Conservation (phyloP, 2,797 vertebrate species). For the Aeoliscus strigatus region DNA sequence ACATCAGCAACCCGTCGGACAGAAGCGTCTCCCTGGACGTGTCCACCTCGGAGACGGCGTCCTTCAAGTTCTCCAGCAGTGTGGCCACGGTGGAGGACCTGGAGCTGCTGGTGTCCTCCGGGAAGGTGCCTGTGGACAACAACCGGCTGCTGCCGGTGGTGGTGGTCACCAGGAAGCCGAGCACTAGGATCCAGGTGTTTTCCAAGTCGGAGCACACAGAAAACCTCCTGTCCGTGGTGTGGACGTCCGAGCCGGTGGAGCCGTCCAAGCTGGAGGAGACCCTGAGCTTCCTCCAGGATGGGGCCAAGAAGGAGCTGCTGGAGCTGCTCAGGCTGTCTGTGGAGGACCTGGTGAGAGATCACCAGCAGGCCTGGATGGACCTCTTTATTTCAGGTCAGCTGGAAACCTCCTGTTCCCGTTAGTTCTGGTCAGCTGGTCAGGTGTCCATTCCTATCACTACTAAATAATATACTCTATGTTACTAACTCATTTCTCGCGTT, state of each 20-base stretch:
- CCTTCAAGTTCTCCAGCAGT: slow-evolving; percentile 74
- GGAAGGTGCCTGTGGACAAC: slow-evolving; percentile 76
- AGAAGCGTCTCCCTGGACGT: slow-evolving; percentile 73
- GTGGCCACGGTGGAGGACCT: slow-evolving; percentile 82
- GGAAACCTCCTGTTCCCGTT: no score
- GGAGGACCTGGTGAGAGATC: slow-evolving; percentile 82
- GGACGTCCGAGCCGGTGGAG: slow-evolving; percentile 79
- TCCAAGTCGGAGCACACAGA: slow-evolving; percentile 82
- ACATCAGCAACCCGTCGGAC: slow-evolving; percentile 85
- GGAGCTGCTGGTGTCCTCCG: slow-evolving; percentile 84
- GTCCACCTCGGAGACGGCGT: slow-evolving; percentile 47
- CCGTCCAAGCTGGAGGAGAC: slow-evolving; percentile 79
- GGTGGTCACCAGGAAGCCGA: slow-evolving; percentile 82
- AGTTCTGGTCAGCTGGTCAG: no score
- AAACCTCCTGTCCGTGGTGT: slow-evolving; percentile 83
- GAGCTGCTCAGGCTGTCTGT: slow-evolving; percentile 79
- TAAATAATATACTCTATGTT: no score
- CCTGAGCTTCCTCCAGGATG: slow-evolving; percentile 75
- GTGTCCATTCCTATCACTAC: no score
- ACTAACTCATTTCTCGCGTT: no score
- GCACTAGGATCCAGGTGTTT: slow-evolving; percentile 78
- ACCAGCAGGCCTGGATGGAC: slow-evolving; percentile 90
- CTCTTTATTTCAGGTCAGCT: slow-evolving; percentile 89
- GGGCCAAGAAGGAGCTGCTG: slow-evolving; percentile 82
- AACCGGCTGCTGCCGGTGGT: slow-evolving; percentile 79